Evolutionary conservation across 2,797 vertebrate species (phyloP), one percentile per base, ranked within the genome.

Genomic region (Sus cebifrons): DNA sequence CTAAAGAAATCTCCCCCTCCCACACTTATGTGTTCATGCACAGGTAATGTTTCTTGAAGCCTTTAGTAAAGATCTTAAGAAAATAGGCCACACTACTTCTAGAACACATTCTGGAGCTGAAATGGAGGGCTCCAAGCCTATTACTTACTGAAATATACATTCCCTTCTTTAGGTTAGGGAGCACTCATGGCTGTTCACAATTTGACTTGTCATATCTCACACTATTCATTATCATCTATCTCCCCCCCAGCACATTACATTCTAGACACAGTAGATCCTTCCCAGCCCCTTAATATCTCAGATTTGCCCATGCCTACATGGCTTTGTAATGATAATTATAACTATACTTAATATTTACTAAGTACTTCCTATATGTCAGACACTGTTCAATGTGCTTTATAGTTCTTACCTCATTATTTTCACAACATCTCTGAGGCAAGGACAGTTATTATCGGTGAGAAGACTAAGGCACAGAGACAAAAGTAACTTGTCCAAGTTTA

Each of bases 321-420:
- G 36, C 25, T 67, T 90, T 86, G 29, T 49, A 70, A 91, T 52
- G 81, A n/a, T 52, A 79, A 86, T 89, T 62, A 10, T 62, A 62
- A 62, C 23, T 60, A 58, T 81, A 90, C 79, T 86, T 73, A 85
- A 89, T 23, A 21, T 86, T 74, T 73, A 86, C 11, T 58, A 81
- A 82, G 21, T 2, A 44, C 56, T 92, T 71, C 71, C 49, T 78
- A 27, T 67, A 73, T 79, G 74, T 58, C 49, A 44, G 40, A 71
- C 54, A 74, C 73, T 25, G 60, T 32, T 79, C 49, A 52, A 15
- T 13, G 27, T 85, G 23, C 20, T 86, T 93, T 81, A 90, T 14
- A 79, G 58, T 86, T 86, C 79, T 81, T 82, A 64, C 10, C 21
- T 85, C 49, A 78, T 95, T 93, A 54, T 65, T 75, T 86, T 86